These are phyloP conservation scores for Drosophila sechellia DNA, from an alignment of 1,140 invertebrate species.

Conservation along the genomic window DNA sequence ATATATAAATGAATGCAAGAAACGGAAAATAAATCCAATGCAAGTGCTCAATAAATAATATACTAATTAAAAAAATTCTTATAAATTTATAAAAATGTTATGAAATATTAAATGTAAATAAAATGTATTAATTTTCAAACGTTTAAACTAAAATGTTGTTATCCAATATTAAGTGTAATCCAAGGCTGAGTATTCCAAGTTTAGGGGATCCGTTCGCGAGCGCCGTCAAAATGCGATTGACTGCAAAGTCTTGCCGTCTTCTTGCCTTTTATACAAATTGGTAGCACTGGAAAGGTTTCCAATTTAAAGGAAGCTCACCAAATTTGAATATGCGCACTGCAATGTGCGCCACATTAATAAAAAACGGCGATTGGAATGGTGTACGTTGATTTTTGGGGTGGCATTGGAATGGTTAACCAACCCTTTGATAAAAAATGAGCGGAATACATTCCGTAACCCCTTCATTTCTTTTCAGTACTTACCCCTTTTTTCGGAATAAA, in stretches of 20 bases:
- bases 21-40: too few relatives aligned
- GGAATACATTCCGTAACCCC: neutral
- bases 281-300: constrained; percentile 53
- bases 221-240: constrained; percentile 42
- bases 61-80: too few relatives aligned
- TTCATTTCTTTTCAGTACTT: too few relatives aligned
- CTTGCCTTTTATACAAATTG: constrained; percentile 57
- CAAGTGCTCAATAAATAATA: too few relatives aligned
- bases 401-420: constrained; percentile 32
- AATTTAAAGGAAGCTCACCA: constrained; percentile 49
- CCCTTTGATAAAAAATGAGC: constrained; percentile 52
- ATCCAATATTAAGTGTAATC: constrained; percentile 38
- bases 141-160: neutral
- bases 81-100: neutral
- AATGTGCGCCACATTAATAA: constrained; percentile 22
- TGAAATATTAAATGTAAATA: neutral
- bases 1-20: too few relatives aligned
- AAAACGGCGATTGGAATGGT: constrained; percentile 31
- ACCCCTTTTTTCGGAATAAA: neutral
- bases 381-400: constrained; percentile 6
- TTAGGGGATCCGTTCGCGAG: neutral
- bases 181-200: constrained; percentile 20
- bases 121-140: neutral
- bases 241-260: neutral
- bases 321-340: constrained; percentile 78